phyloP scores from a whole-genome alignment of 2,888 invertebrate species.

The Nezara viridula region DNA sequence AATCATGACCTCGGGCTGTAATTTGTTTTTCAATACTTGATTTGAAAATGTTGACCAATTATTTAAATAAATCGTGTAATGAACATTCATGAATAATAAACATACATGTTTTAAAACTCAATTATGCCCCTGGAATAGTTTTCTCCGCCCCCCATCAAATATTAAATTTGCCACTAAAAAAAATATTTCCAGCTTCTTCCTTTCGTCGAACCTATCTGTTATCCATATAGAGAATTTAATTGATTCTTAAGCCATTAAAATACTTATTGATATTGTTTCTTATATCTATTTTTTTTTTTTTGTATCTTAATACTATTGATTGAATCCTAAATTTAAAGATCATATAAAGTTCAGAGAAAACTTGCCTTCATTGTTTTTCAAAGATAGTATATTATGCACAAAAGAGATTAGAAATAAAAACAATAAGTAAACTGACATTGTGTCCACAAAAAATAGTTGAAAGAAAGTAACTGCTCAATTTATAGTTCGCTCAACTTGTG shows the following conservation, averaged over 20 bases:
- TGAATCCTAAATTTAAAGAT: background rate
- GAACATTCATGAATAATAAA: too few species aligned
- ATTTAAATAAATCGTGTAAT: too few species aligned
- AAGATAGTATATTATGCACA: background rate
- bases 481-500: background rate
- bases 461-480: background rate
- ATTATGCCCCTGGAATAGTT: too few species aligned
- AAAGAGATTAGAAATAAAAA: background rate
- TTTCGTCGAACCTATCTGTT: too few species aligned
- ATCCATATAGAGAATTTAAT: too few species aligned
- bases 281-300: background rate
- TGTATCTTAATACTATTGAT: background rate
- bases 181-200: too few species aligned
- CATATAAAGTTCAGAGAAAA: background rate
- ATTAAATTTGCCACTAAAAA: too few species aligned
- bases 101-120: too few species aligned
- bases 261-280: background rate
- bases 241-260: background rate
- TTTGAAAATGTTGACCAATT: too few species aligned
- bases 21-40: too few species aligned
- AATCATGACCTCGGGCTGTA: too few species aligned
- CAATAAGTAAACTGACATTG: background rate
- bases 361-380: slow-evolving; percentile 5
- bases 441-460: background rate
- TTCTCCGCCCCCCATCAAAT: too few species aligned